phyloP scores from a whole-genome alignment of 2,888 invertebrate species.

The Diadromus collaris region DNA sequence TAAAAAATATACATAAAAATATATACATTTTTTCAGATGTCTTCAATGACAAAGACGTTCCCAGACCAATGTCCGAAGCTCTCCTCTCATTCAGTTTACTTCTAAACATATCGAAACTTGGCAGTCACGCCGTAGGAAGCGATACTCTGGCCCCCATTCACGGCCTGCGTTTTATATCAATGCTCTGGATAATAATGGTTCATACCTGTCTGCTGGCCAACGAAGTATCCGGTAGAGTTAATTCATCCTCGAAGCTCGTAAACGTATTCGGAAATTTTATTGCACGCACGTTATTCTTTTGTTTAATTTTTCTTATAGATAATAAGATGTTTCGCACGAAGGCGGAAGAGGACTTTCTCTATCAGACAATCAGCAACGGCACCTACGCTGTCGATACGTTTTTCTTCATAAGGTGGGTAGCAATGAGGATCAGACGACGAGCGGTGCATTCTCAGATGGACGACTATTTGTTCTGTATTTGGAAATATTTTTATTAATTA shows the following conservation, averaged over 20 bases:
- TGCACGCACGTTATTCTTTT: not conserved
- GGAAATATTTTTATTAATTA: not conserved
- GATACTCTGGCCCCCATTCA: constrained; percentile 83
- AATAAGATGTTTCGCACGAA: constrained; percentile 79
- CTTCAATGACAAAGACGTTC: constrained; percentile 64
- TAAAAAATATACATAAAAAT: not conserved
- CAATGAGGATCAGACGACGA: not conserved
- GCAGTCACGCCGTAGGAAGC: constrained; percentile 77
- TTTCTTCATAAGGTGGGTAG: constrained; percentile 83
- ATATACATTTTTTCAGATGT: constrained; percentile 65
- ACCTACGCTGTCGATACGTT: constrained; percentile 84
- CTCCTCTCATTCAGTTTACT: constrained; percentile 74
- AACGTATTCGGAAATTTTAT: not conserved
- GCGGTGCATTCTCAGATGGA: not conserved
- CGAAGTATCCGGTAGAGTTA: constrained; percentile 70
- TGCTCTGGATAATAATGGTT: constrained; percentile 84
- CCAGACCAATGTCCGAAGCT: constrained; percentile 70
- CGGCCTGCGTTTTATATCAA: constrained; percentile 84
- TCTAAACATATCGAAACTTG: constrained; percentile 72
- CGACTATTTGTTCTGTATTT: not conserved
- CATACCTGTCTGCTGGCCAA: constrained; percentile 74
- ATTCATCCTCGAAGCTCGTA: not conserved
- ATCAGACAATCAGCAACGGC: constrained; percentile 82
- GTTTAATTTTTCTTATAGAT: constrained; percentile 80
- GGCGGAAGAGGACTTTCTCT: constrained; percentile 79